A percentile compares a stretch with the other conserved stretches of the same genome.
These are phyloP conservation scores for Aplochiton taeniatus DNA, from an alignment of 2,797 vertebrate species.

Conservation along the genomic window DNA sequence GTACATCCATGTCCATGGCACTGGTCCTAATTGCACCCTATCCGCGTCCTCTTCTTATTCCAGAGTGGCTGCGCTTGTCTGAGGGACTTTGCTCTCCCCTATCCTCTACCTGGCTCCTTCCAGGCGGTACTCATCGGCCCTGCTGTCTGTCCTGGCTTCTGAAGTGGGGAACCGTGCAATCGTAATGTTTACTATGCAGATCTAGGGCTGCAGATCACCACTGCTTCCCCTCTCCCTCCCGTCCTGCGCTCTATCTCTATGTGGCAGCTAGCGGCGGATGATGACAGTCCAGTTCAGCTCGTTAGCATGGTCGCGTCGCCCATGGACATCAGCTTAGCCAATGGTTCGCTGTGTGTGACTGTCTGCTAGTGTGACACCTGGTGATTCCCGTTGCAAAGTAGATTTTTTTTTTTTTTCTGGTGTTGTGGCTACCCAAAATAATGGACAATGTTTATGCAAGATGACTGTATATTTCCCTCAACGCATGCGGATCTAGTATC, in stretches of 20 bases:
- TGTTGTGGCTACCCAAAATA: constrained; percentile 70
- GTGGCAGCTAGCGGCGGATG: constrained; percentile 72
- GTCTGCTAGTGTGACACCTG: constrained; percentile 44
- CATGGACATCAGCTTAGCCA: constrained; percentile 36
- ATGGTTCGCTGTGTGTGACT: constrained; percentile 27
- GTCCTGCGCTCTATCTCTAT: constrained; percentile 37
- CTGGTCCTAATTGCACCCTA: constrained; percentile 23
- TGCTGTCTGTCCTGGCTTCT: constrained; percentile 68
- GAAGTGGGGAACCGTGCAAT: constrained; percentile 69
- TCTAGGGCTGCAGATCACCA: constrained; percentile 79
- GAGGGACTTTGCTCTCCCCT: neutral
- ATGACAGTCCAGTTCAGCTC: constrained; percentile 48
- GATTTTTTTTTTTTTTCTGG: constrained; percentile 51
- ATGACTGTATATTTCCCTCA: constrained; percentile 57
- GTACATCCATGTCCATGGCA: constrained; percentile 18
- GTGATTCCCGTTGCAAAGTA: constrained; percentile 57
- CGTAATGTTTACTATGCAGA: constrained; percentile 92
- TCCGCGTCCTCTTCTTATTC: constrained; percentile 44
- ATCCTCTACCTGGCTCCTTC: neutral
- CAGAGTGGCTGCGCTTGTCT: constrained; percentile 17
- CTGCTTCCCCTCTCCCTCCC: constrained; percentile 36
- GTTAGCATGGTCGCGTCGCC: constrained; percentile 45
- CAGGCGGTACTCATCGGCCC: constrained; percentile 64
- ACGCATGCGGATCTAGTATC: constrained; percentile 70
- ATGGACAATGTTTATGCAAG: constrained; percentile 60